These are phyloP conservation scores for Noturus placidus DNA, from an alignment of 2,113 vertebrate species.

Conservation along the genomic window DNA sequence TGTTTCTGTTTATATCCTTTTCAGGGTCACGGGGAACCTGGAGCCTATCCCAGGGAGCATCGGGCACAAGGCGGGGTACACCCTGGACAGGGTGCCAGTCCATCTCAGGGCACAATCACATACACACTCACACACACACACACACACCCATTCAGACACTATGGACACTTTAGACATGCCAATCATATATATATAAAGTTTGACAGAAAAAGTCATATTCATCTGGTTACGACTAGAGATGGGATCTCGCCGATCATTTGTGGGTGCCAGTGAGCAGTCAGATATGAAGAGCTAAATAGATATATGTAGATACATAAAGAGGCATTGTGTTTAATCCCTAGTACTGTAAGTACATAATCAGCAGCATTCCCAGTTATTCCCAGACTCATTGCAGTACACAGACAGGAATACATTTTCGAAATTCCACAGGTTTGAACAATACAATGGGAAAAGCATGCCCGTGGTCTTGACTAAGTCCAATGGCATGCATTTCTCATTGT, in stretches of 20 bases:
- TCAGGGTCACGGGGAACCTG: no score
- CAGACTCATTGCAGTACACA: neutral
- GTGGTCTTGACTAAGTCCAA: neutral
- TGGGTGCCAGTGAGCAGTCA: neutral
- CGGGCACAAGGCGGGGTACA: no score
- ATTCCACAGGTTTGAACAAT: slow-evolving; percentile 4
- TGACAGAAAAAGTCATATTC: no score
- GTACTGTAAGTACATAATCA: slow-evolving; percentile 6
- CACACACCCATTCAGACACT: no score
- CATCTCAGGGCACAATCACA: no score
- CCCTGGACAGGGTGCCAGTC: no score
- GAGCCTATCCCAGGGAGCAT: no score
- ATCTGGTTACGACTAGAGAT: neutral
- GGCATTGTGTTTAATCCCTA: neutral
- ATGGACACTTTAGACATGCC: no score
- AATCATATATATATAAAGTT: no score
- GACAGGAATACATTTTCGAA: neutral
- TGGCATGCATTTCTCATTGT: neutral
- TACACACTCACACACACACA: no score
- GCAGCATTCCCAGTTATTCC: neutral
- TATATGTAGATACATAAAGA: neutral
- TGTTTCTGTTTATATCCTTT: neutral
- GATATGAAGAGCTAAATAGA: neutral
- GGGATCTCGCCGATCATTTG: neutral
- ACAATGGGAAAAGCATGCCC: neutral